Evolutionary conservation across 2,888 invertebrate species (phyloP).

Genomic region (Oscheius myriophilus): DNA sequence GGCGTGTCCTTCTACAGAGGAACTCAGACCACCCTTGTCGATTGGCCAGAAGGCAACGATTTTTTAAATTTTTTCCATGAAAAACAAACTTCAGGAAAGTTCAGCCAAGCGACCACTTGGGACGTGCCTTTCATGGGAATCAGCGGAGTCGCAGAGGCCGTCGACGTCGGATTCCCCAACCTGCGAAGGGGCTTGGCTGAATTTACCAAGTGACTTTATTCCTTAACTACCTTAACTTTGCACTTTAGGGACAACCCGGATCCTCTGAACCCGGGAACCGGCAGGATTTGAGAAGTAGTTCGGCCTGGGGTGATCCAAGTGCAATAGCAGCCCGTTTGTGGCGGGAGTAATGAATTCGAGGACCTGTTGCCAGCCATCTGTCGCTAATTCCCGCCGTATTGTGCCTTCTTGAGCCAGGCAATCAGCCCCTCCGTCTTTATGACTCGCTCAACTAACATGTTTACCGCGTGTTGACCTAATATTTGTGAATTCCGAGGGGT

Average conservation of each 20-base stretch:
- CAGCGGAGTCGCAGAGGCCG: slow-evolving; percentile 54
- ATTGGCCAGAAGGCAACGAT: slow-evolving; percentile 61
- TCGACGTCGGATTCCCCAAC: slow-evolving; percentile 64
- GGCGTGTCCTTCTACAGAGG: slow-evolving; percentile 65
- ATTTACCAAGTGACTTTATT: slow-evolving; percentile 44
- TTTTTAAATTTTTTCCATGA: neutral
- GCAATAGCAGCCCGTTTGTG: too few species aligned
- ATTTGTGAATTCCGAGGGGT: slow-evolving; percentile 23
- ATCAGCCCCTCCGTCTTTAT: slow-evolving; percentile 29
- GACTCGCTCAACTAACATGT: slow-evolving; percentile 34
- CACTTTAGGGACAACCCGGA: slow-evolving; percentile 57
- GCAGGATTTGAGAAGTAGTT: slow-evolving; percentile 13
- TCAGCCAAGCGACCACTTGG: slow-evolving; percentile 55
- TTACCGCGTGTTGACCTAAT: slow-evolving; percentile 34
- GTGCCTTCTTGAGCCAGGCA: slow-evolving; percentile 20
- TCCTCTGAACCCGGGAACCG: slow-evolving; percentile 57
- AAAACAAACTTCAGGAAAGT: slow-evolving; percentile 40
- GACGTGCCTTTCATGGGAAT: slow-evolving; percentile 63
- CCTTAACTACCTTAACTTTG: neutral
- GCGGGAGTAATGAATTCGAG: too few species aligned
- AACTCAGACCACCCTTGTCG: slow-evolving; percentile 60
- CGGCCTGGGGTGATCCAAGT: too few species aligned
- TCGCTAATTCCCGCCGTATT: slow-evolving; percentile 9
- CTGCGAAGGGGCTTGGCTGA: slow-evolving; percentile 45
- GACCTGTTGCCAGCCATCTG: neutral